These are phyloP conservation scores for Drosophila eohydei DNA, from an alignment of 2,888 invertebrate species.

Conservation along the genomic window DNA sequence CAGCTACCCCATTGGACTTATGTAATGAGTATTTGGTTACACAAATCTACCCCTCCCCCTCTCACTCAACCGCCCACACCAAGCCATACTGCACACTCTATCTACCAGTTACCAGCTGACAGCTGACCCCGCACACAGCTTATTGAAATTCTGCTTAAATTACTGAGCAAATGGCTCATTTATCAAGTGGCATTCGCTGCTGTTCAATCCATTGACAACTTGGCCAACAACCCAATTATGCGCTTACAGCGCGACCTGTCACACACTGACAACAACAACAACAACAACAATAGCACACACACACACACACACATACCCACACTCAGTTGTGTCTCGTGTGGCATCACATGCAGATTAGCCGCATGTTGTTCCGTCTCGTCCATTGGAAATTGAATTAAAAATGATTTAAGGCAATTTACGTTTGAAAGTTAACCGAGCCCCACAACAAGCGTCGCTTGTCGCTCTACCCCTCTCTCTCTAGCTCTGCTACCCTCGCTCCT, in stretches of 20 bases:
- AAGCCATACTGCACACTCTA: slow-evolving; percentile 4
- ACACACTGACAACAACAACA: slow-evolving; percentile 46
- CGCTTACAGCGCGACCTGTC: slow-evolving; percentile 53
- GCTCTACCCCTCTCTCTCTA: no score
- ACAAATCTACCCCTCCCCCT: slow-evolving; percentile 53
- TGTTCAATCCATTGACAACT: slow-evolving; percentile 60
- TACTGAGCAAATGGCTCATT: slow-evolving; percentile 79
- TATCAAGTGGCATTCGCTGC: slow-evolving; percentile 65
- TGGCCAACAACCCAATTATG: slow-evolving; percentile 63
- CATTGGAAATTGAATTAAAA: slow-evolving; percentile 75
- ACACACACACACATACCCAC: slow-evolving; percentile 4
- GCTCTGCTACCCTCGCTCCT: not conserved
- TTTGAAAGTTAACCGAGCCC: slow-evolving; percentile 39
- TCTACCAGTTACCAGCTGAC: slow-evolving; percentile 24
- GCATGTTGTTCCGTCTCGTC: slow-evolving; percentile 25
- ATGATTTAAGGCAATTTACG: slow-evolving; percentile 72
- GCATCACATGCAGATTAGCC: slow-evolving; percentile 51
- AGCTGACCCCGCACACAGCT: slow-evolving; percentile 41
- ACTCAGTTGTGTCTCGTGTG: slow-evolving; percentile 3
- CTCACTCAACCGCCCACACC: not conserved
- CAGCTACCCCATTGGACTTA: slow-evolving; percentile 57
- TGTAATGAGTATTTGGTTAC: slow-evolving; percentile 80
- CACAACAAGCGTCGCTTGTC: slow-evolving; percentile 1
- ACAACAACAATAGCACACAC: slow-evolving; percentile 20
- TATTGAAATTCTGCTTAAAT: slow-evolving; percentile 77